phyloP scores from a whole-genome alignment of 2,888 invertebrate species.

The Rugalucina vietnamica region DNA sequence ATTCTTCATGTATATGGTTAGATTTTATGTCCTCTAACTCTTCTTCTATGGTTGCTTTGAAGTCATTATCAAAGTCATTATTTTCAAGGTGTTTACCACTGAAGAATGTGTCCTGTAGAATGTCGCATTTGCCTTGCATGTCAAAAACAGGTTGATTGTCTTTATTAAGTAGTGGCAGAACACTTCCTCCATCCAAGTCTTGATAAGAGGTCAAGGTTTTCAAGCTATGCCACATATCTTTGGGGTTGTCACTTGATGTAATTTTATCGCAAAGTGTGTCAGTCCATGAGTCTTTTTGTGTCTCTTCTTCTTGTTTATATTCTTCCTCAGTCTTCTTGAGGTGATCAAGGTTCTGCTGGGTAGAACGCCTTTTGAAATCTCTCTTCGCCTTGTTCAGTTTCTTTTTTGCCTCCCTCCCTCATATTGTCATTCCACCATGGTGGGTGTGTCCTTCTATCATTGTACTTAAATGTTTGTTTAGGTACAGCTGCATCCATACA shows the following conservation, averaged over 20 bases:
- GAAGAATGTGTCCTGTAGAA: background rate
- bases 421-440: background rate
- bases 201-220: background rate
- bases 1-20: no score
- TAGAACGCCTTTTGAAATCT: background rate
- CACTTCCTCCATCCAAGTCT: background rate
- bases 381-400: background rate
- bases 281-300: background rate
- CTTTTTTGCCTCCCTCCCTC: no score
- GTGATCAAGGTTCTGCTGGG: background rate
- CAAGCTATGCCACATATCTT: background rate
- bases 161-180: background rate
- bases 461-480: background rate
- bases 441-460: background rate
- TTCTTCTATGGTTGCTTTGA: background rate
- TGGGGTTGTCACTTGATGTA: background rate
- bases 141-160: background rate
- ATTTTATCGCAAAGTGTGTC: background rate
- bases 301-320: background rate
- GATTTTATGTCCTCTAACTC: background rate
- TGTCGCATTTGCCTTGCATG: no score
- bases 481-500: background rate
- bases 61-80: background rate
- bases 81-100: no score
- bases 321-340: background rate